Evolutionary conservation across 2,888 invertebrate genomes (phyloP).

Genomic region (Dasypolia templi): DNA sequence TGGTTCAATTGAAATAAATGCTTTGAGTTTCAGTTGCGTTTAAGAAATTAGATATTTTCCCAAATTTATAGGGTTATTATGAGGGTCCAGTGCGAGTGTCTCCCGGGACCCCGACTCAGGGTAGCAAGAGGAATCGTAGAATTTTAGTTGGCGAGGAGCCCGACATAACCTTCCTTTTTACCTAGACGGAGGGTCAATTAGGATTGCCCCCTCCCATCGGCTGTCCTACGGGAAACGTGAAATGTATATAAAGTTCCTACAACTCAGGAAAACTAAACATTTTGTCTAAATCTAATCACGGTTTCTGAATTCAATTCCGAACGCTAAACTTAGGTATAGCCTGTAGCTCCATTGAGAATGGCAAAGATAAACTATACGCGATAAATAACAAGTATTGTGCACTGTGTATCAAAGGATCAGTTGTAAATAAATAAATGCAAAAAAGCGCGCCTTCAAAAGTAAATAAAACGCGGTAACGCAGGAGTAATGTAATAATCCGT

Average conservation of each 20-base stretch:
- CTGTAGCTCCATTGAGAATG: background rate
- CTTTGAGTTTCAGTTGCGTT: background rate
- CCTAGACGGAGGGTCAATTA: background rate
- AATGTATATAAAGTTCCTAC: background rate
- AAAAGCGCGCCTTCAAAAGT: too few species aligned
- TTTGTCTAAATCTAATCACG: background rate
- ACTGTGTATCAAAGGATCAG: background rate
- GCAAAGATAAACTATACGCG: background rate
- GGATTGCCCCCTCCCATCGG: background rate
- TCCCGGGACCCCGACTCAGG: background rate
- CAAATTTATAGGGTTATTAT: background rate
- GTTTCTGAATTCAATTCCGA: background rate
- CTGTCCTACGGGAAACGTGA: background rate
- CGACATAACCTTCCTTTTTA: too few species aligned
- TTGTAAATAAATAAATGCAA: too few species aligned
- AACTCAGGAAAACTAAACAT: background rate
- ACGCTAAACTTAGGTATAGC: background rate
- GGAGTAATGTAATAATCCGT: too few species aligned
- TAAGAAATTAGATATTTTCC: background rate
- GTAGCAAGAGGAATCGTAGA: background rate
- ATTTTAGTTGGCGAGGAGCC: background rate
- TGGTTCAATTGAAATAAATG: background rate
- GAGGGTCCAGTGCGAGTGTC: background rate
- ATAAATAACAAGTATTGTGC: background rate
- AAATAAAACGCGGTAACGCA: too few species aligned